A percentile compares a stretch with the other conserved stretches of the same genome.
Evolutionary conservation across 2,888 invertebrate species (phyloP).

Genomic region (Plagodis dolabraria): DNA sequence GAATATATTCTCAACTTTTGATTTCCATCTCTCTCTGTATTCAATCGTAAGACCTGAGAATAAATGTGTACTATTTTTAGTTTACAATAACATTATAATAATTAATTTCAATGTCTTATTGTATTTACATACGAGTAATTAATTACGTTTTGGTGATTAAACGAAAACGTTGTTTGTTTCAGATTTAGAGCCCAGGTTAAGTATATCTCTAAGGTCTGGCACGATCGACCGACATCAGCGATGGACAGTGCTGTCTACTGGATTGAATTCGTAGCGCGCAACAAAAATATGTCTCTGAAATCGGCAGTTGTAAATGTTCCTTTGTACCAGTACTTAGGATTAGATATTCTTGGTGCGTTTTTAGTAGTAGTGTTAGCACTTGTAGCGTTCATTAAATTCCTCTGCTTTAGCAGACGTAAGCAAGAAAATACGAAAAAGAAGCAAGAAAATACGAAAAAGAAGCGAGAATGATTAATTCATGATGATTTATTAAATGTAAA

Average conservation of each 20-base stretch:
- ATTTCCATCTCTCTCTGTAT: too few relatives aligned
- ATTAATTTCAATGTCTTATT: too few relatives aligned
- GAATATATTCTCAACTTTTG: too few relatives aligned
- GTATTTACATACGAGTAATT: too few relatives aligned
- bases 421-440: not conserved
- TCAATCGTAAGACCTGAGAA: too few relatives aligned
- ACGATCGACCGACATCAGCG: conserved; percentile 83
- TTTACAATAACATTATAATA: too few relatives aligned
- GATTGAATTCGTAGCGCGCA: conserved; percentile 85
- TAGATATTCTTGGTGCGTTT: conserved; percentile 57
- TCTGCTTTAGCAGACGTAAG: conserved; percentile 1
- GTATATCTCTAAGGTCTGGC: conserved; percentile 79
- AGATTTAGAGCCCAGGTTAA: conserved; percentile 73
- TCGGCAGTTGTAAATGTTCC: conserved; percentile 78
- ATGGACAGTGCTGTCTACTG: conserved; percentile 86
- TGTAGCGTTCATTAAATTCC: conserved; percentile 14
- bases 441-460: conserved; percentile 9
- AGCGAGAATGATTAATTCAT: conserved; percentile 1
- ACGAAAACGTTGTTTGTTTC: conserved; percentile 33
- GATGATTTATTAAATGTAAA: too few relatives aligned
- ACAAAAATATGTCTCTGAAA: conserved; percentile 69
- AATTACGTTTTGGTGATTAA: too few relatives aligned
- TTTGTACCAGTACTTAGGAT: conserved; percentile 72
- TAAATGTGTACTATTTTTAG: conserved; percentile 4
- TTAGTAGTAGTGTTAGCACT: conserved; percentile 15